Percentiles rank a stretch among this genome's conserved stretches.
These are phyloP conservation scores for Tipula confusa DNA, from an alignment of 2,888 invertebrate species.

Conservation along the genomic window DNA sequence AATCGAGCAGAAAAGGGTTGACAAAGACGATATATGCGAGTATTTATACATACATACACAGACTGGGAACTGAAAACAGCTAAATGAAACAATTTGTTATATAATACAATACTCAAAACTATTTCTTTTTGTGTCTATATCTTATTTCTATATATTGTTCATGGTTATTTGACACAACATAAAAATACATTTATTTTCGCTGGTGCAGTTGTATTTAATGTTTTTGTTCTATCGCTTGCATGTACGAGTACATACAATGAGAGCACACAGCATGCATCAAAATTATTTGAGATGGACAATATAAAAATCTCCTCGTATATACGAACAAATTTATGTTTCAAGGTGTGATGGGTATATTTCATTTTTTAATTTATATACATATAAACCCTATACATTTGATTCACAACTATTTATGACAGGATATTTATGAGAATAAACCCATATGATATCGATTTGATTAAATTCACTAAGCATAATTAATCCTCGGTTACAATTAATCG, in stretches of 20 bases:
- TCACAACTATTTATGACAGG: background rate
- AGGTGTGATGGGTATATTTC: background rate
- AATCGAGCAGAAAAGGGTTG: background rate
- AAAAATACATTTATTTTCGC: background rate
- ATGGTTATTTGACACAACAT: conserved; percentile 12
- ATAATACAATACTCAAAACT: background rate
- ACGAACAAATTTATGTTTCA: background rate
- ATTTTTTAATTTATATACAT: background rate
- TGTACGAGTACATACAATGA: too few relatives aligned
- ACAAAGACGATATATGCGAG: background rate
- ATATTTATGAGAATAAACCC: background rate
- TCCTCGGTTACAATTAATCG: background rate
- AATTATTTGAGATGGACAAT: background rate
- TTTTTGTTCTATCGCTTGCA: background rate
- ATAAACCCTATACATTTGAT: too few relatives aligned
- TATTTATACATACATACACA: background rate
- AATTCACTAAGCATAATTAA: background rate
- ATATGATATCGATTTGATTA: background rate
- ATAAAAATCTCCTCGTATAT: background rate
- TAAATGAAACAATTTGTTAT: background rate
- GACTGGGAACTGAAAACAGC: background rate
- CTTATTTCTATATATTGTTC: background rate
- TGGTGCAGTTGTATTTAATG: background rate
- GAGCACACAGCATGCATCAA: background rate
- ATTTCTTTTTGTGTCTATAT: background rate